Evolutionary conservation across 2,113 vertebrate species (phyloP).

Genomic region (Odocoileus virginianus): DNA sequence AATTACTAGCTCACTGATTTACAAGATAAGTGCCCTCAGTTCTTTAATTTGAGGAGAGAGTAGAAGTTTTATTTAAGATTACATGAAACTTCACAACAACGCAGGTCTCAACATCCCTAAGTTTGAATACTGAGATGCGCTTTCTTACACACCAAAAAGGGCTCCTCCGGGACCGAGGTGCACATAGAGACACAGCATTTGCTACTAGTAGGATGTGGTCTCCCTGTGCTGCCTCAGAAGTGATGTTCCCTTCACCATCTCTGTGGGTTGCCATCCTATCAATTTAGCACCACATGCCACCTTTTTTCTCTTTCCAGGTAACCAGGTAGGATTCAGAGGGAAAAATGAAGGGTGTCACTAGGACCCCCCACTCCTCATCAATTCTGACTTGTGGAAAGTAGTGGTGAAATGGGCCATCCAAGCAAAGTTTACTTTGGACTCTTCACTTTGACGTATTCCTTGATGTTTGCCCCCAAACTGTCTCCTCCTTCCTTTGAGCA

Average conservation of each 20-base stretch:
- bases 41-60: slow-evolving; percentile 25
- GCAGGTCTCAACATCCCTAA: not conserved
- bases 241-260: not conserved
- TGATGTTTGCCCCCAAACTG: not conserved
- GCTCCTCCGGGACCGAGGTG: no score
- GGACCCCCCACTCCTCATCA: not conserved
- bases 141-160: not conserved
- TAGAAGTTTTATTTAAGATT: slow-evolving; percentile 30
- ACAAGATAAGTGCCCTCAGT: not conserved
- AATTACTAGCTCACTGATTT: not conserved
- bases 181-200: not conserved
- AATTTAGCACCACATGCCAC: not conserved
- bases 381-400: not conserved
- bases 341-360: not conserved
- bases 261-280: not conserved
- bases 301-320: not conserved
- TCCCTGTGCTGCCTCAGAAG: not conserved
- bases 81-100: not conserved
- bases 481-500: not conserved
- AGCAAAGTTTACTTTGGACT: not conserved
- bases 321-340: not conserved
- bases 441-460: not conserved
- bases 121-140: not conserved
- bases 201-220: not conserved
- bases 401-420: not conserved